phyloP scores from a whole-genome alignment of 2,797 vertebrate genomes.

The Pteropus rufus region DNA sequence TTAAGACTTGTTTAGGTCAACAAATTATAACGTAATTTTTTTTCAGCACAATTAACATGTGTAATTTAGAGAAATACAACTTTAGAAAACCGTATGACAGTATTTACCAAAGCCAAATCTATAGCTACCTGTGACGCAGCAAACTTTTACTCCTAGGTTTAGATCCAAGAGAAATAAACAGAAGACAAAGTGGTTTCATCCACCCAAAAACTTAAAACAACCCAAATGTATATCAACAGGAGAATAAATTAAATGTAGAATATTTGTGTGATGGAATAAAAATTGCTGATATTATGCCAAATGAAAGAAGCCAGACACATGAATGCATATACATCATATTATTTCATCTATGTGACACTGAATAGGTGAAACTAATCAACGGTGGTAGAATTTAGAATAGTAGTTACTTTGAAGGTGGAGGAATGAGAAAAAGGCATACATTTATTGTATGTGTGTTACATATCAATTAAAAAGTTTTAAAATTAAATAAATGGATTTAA shows the following conservation, averaged over 20 bases:
- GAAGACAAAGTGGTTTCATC: neutral
- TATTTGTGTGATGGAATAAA: neutral
- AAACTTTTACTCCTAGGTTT: neutral
- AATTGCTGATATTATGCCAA: neutral
- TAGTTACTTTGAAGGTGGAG: neutral
- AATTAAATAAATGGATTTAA: neutral
- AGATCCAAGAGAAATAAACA: neutral
- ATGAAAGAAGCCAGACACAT: neutral
- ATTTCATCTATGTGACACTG: neutral
- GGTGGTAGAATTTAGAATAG: neutral
- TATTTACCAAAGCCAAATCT: neutral
- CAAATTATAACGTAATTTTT: constrained; percentile 2
- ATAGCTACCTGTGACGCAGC: neutral
- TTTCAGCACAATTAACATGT: neutral
- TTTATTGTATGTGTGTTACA: neutral
- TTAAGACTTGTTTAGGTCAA: neutral
- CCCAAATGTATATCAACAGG: neutral
- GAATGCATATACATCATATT: neutral
- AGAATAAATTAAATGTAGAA: neutral
- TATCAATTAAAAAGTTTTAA: neutral
- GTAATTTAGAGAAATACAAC: neutral
- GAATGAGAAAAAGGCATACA: neutral
- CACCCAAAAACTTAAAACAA: neutral
- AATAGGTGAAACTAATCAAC: neutral
- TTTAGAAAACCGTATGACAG: neutral